Evolutionary conservation across 2,888 invertebrate genomes (phyloP), one percentile per base, ranked within the genome.

Genomic region (Drosophila ustulata): DNA sequence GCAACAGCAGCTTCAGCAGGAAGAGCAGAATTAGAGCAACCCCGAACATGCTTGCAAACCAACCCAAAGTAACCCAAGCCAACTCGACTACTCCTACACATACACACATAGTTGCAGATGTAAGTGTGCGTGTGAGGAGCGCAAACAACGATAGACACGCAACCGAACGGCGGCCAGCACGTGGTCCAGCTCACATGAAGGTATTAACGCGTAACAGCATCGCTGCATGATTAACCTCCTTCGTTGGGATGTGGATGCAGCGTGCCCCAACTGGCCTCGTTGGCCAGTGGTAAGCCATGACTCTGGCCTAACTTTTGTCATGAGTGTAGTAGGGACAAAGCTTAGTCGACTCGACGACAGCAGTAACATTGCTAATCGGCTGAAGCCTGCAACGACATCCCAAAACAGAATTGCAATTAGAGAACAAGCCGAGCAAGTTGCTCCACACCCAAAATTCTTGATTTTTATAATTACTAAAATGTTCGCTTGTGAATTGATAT

Each of bases 111-210:
- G 13, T 39, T 8, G 28, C 26, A 52, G 28, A 53, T 30, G 34
- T 28, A 50, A 55, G 51, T 41, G 5, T 28, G n/a, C n/a, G 26
- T 55, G 43, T 50, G 45, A 68, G 51, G 62, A 56, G 62, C 70
- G 13, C 80, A 79, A 79, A 76, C 62, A 61, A 49, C 72, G 71
- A 71, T 71, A 81, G 75, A 78, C 84, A 80, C 75, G 77, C 84
- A 77, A 83, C 58, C 61, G 46, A 62, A 62, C 57, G 70, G 59
- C 56, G 78, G 25, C 59, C 68, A 89, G 89, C 92, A 92, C 91
- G 91, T 92, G 92, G 91, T 91, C 85, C 88, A 85, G 88, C 90
- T 92, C 92, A 91, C 92, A 92, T 91, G 92, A 89, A 91, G 91
- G 92, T 92, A 92, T 92, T 92, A 92, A 89, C 90, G 91, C 91